These are phyloP conservation scores for Microcebus ravelobensis DNA, from an alignment of 2,113 vertebrate genomes.

Conservation along the genomic window DNA sequence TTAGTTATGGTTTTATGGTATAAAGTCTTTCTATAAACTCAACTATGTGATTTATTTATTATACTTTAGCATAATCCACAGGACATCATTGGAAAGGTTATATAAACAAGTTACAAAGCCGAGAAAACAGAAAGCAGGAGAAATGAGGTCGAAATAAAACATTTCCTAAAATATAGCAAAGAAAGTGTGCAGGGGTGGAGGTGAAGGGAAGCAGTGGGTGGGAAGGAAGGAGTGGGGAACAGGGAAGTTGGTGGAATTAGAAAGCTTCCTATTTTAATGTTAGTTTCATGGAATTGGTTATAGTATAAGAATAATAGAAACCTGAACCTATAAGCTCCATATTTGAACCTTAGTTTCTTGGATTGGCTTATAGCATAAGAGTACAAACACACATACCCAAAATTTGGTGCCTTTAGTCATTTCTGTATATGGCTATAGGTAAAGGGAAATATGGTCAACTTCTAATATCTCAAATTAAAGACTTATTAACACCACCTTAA, in stretches of 20 bases:
- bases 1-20: constrained; percentile 47
- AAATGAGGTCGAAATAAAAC: constrained; percentile 24
- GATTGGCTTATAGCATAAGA: background rate
- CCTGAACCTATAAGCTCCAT: background rate
- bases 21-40: constrained; percentile 45
- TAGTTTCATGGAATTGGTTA: background rate
- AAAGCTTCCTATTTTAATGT: constrained; percentile 20
- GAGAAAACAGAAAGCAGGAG: constrained; percentile 52
- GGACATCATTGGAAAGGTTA: constrained; percentile 64
- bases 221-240: background rate
- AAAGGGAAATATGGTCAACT: constrained; percentile 59
- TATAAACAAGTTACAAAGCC: constrained; percentile 60
- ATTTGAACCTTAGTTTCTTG: constrained; percentile 23
- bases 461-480: constrained; percentile 62
- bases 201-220: background rate
- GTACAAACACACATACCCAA: background rate
- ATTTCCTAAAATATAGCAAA: constrained; percentile 60
- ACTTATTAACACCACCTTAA: constrained; percentile 64
- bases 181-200: background rate
- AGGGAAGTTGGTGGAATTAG: background rate
- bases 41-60: constrained; percentile 62
- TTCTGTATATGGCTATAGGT: background rate
- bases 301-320: background rate
- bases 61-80: constrained; percentile 61
- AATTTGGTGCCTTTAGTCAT: constrained; percentile 44